Evolutionary conservation across 2,888 invertebrate species (phyloP), one percentile per base, ranked within the genome.

Genomic region (Eledona agricola): DNA sequence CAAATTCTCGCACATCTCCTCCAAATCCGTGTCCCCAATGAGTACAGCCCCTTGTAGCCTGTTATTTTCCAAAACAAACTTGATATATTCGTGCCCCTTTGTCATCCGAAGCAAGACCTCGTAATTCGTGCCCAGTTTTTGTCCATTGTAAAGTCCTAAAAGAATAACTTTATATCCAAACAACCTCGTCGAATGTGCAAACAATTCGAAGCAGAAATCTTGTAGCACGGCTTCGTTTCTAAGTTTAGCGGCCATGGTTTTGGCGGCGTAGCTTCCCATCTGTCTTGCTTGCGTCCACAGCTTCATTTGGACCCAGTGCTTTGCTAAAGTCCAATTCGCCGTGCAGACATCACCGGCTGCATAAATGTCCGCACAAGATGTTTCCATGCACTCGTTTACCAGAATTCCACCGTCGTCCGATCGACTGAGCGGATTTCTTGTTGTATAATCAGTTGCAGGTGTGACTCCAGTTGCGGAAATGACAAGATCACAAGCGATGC

Each of bases 241-340:
- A 3, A 82, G 70, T 57, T 77, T 77, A 0, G 83, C 84, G 55
- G 84, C 82, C 92, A 99, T 97, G 49, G 89, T 86, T 73, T 90
- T 90, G 0, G 94, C 97, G 12, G 93, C 95, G 81, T 93, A 96
- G 43, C 85, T 83, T 4, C 97, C 99, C 96, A 97, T 97, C 77
- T 97, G 96, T 43, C 96, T 80, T 0, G 98, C 99, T 78, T 99
- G 99, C 0, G 96, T 94, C 99, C 99, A 99, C 19, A 99, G 77
- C 51, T 95, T 83, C 88, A 98, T 91, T 79, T 96, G 91, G 73
- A 93, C 90, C 96, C 96, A 96, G 70, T 93, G 89, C 12, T 83
- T 78, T 0, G 91, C 85, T 54, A 79, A 72, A 3, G 79, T 71
- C 96, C 96, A 97, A 17, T 79, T 79, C n/a, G 91, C 88, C 58